These are phyloP conservation scores for Yoshiicerus persimilis DNA, from an alignment of 1,140 invertebrate genomes.

Conservation along the genomic window DNA sequence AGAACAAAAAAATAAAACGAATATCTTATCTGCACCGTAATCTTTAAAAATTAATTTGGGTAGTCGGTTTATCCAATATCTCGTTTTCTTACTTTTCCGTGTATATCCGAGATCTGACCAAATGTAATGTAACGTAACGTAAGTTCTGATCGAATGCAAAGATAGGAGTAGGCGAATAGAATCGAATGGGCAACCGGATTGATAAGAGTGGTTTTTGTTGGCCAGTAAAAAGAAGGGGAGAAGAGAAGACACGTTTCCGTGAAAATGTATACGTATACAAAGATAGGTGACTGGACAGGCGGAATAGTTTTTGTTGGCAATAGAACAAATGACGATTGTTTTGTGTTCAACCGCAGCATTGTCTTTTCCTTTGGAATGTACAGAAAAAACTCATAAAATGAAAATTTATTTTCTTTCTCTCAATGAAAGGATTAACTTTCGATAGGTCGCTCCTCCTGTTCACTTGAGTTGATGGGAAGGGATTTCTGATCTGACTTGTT, in stretches of 20 bases:
- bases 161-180: background rate
- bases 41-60: no score
- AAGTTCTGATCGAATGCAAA: background rate
- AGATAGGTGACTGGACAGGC: background rate
- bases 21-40: no score
- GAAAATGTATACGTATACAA: background rate
- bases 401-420: constrained; percentile 6
- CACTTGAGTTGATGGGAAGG: background rate
- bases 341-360: background rate
- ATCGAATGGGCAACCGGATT: background rate
- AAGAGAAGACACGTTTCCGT: background rate
- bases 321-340: background rate
- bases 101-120: background rate
- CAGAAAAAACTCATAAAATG: background rate
- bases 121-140: background rate
- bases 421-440: constrained; percentile 14
- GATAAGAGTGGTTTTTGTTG: background rate
- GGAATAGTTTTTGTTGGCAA: background rate
- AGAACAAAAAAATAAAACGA: no score
- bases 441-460: background rate
- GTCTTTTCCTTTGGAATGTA: background rate
- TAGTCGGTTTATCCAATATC: no score
- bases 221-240: background rate
- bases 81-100: no score
- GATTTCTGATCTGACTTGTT: background rate